Conservation (phyloP, 2,888 invertebrate genomes). For the Clistopyga incitator region DNA sequence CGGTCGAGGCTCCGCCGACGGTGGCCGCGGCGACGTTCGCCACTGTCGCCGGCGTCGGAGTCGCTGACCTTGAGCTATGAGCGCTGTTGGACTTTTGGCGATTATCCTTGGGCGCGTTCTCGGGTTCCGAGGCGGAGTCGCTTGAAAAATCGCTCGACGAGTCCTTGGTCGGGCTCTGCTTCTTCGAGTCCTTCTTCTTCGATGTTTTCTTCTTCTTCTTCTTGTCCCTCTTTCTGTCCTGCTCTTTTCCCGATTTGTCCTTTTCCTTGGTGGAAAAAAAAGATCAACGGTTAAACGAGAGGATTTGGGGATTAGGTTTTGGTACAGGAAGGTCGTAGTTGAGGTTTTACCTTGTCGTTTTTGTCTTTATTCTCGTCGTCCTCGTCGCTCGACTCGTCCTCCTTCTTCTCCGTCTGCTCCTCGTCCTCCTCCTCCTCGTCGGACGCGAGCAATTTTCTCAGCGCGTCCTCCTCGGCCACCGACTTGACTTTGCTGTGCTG, state of each 20-base stretch:
- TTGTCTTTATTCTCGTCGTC: constrained; percentile 88
- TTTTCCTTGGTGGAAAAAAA: constrained; percentile 84
- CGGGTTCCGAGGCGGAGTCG: constrained; percentile 78
- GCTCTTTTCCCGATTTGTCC: constrained; percentile 84
- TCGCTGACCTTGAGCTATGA: constrained; percentile 81
- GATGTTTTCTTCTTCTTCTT: constrained; percentile 83
- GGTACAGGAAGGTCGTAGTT: too few relatives aligned
- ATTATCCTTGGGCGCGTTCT: constrained; percentile 81
- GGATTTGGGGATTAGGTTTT: too few relatives aligned
- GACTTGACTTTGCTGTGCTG: constrained; percentile 91
- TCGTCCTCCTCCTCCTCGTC: constrained; percentile 95
- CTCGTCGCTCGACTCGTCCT: constrained; percentile 87
- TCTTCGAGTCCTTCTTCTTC: constrained; percentile 79
- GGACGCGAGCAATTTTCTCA: constrained; percentile 94
- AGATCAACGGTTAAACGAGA: not conserved
- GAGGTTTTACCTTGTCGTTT: constrained; percentile 87
- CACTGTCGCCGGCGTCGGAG: constrained; percentile 70
- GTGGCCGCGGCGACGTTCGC: constrained; percentile 82
- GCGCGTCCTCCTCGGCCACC: constrained; percentile 96
- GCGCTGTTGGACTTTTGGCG: constrained; percentile 85
- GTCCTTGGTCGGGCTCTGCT: constrained; percentile 76
- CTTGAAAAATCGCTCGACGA: constrained; percentile 82
- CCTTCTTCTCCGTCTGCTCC: constrained; percentile 91
- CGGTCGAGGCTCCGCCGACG: constrained; percentile 80
- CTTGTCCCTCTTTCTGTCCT: constrained; percentile 82